phyloP scores from a whole-genome alignment of 1,140 invertebrate genomes.

The Galleria mellonella region DNA sequence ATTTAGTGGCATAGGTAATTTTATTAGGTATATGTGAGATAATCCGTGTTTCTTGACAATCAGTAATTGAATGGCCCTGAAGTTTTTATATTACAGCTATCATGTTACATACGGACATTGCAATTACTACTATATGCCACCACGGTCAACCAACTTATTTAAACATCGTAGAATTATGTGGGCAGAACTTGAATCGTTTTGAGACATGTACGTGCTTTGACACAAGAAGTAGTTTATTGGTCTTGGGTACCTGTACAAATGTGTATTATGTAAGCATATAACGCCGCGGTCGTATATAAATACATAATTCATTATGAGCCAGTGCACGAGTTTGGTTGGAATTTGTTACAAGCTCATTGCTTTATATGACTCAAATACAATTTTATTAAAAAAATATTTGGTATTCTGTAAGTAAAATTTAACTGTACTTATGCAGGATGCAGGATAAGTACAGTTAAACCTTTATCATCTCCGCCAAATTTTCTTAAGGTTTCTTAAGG shows the following conservation, averaged over 20 bases:
- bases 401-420: too few relatives aligned
- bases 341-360: slow-evolving; percentile 5
- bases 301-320: slow-evolving; percentile 57
- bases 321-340: slow-evolving; percentile 33
- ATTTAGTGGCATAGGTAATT: too few relatives aligned
- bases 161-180: slow-evolving; percentile 53
- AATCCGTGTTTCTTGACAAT: too few relatives aligned
- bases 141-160: slow-evolving; percentile 14
- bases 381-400: neutral
- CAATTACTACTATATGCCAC: slow-evolving; percentile 6
- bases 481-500: too few relatives aligned
- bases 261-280: slow-evolving; percentile 65
- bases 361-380: slow-evolving; percentile 1
- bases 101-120: slow-evolving; percentile 16
- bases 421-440: too few relatives aligned
- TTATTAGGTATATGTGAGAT: too few relatives aligned
- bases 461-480: too few relatives aligned
- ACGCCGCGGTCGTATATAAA: slow-evolving; percentile 30
- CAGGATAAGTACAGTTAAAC: too few relatives aligned
- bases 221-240: slow-evolving; percentile 52
- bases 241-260: slow-evolving; percentile 26
- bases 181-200: slow-evolving; percentile 39
- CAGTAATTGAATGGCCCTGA: slow-evolving; percentile 24
- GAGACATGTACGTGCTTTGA: slow-evolving; percentile 48
- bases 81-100: slow-evolving; percentile 14